Conservation (phyloP, 2,888 invertebrate genomes). For the Anodontia alba region DNA sequence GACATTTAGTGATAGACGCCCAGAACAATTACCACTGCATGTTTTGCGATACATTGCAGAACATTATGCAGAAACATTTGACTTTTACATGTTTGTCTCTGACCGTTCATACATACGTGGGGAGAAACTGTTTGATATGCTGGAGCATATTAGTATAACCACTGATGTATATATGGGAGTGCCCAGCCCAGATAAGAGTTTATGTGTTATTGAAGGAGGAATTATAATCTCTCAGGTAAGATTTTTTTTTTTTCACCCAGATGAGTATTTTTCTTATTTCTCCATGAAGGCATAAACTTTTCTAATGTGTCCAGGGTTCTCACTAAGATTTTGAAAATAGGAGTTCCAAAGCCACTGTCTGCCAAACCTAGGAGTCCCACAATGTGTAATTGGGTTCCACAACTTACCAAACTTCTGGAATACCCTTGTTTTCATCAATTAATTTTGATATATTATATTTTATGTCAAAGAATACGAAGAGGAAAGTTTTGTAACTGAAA, state of each 20-base stretch:
- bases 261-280: no score
- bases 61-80: conserved; percentile 94
- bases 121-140: conserved; percentile 89
- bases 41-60: conserved; percentile 95
- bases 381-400: no score
- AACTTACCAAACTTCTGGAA: no score
- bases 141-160: conserved; percentile 92
- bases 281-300: no score
- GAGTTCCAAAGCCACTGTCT: no score
- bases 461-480: no score
- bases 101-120: conserved; percentile 95
- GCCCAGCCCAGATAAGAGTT: conserved; percentile 81
- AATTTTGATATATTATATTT: no score
- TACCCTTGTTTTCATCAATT: no score
- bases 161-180: conserved; percentile 93
- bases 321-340: no score
- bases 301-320: no score
- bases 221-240: conserved; percentile 92
- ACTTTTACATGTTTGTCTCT: conserved; percentile 95
- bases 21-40: conserved; percentile 93
- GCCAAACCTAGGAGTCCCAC: no score
- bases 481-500: no score
- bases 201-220: conserved; percentile 90
- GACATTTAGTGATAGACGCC: conserved; percentile 93
- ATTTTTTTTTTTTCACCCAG: not conserved